Conservation (phyloP, 2,888 invertebrate genomes). For the Lasioglossum calceatum region DNA sequence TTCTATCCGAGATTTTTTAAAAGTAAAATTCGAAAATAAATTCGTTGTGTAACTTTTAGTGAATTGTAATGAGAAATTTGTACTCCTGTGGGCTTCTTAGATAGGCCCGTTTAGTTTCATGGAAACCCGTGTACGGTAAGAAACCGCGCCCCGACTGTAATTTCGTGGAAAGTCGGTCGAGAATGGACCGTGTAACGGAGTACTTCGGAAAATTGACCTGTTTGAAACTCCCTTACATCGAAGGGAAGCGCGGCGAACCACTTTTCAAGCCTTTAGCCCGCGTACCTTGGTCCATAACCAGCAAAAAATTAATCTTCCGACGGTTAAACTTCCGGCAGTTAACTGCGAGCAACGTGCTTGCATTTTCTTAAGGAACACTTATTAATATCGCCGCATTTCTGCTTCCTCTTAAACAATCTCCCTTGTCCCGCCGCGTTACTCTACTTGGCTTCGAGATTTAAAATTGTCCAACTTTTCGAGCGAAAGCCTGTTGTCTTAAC, state of each 20-base stretch:
- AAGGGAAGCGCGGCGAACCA: neutral
- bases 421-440: neutral
- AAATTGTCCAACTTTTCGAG: neutral
- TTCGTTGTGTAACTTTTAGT: neutral
- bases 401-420: neutral
- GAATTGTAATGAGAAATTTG: neutral
- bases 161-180: slow-evolving; percentile 3
- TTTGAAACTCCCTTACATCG: neutral
- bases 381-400: slow-evolving; percentile 1
- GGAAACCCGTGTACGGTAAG: neutral
- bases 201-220: slow-evolving; percentile 7
- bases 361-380: neutral
- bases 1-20: too few species aligned
- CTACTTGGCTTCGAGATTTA: neutral
- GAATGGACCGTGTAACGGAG: slow-evolving; percentile 12
- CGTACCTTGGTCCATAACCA: neutral
- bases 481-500: neutral
- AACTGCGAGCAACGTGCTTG: neutral
- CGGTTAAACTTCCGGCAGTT: slow-evolving; percentile 8
- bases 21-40: neutral
- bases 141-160: neutral
- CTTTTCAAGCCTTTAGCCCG: neutral
- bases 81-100: neutral
- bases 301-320: slow-evolving; percentile 10
- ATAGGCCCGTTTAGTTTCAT: neutral